These are phyloP conservation scores for Yponomeuta plumbellus DNA, from an alignment of 2,888 invertebrate species.

Conservation along the genomic window DNA sequence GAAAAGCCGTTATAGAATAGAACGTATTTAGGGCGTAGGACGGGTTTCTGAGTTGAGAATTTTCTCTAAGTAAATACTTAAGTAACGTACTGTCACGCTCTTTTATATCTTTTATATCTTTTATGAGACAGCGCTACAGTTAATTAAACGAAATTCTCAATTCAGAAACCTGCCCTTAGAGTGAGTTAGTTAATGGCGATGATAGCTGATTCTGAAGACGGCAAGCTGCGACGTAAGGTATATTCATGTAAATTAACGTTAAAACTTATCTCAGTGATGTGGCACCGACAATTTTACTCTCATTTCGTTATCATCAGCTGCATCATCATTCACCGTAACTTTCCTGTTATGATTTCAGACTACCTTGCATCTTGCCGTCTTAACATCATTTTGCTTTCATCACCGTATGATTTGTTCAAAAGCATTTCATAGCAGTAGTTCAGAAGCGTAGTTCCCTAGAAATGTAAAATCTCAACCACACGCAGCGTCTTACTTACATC, in stretches of 20 bases:
- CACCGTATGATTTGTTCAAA: constrained; percentile 29
- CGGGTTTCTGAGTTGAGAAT: too few species aligned
- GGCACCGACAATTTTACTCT: constrained; percentile 66
- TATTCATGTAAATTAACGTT: constrained; percentile 17
- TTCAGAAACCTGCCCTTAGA: too few species aligned
- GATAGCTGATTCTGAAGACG: constrained; percentile 52
- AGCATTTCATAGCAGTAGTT: constrained; percentile 10
- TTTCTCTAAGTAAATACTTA: too few species aligned
- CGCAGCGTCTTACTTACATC: too few species aligned
- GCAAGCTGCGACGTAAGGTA: constrained; percentile 66
- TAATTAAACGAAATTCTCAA: too few species aligned
- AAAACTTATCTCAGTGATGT: constrained; percentile 52
- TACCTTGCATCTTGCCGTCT: constrained; percentile 73
- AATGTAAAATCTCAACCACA: too few species aligned
- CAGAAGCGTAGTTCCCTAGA: neutral
- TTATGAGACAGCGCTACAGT: too few species aligned
- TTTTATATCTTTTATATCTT: too few species aligned
- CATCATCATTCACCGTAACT: constrained; percentile 54
- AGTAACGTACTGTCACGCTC: too few species aligned
- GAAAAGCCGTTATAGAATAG: too few species aligned
- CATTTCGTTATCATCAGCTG: constrained; percentile 44
- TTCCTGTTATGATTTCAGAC: constrained; percentile 57
- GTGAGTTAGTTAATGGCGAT: neutral
- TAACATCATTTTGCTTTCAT: constrained; percentile 55
- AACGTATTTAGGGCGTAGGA: too few species aligned